Evolutionary conservation across 2,113 vertebrate species (phyloP), one percentile per base, ranked within the genome.

Genomic region (Perognathus longimembris): DNA sequence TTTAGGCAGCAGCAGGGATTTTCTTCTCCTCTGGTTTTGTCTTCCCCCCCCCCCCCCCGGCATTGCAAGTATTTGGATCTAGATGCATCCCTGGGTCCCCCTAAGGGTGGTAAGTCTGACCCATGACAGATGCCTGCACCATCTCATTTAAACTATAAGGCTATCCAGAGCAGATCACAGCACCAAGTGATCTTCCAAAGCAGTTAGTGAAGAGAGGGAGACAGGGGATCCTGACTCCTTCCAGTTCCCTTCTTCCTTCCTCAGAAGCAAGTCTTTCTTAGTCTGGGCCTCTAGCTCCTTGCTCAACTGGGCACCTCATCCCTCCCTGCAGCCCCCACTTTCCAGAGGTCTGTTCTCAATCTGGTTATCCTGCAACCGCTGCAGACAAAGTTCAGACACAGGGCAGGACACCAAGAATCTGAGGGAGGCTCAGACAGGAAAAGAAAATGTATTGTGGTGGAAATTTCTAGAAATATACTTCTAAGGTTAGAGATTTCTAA

Each of bases 391-490:
- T 57, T 82, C 63, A 82, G 59, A 84, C 32, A 74, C 4, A 66
- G 40, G 28, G 36, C 42, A 87, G 84, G 69, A 70, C 45, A 50
- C n/a, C 7, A 81, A 95, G 78, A 77, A 77, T 83, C 50, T 21
- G 45, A 57, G 50, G 14, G 1, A 63, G 24, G 40, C 50, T 15
- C 20, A 84, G 3, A 50, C 0, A 83, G 22, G 76, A 85, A 93
- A 94, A 61, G 20, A 81, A 69, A 81, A 38, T 54, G 11, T 45
- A 85, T 26, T 34, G 4, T 1, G 28, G 17, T 61, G 6, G 40
- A 70, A 77, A 73, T 90, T 70, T 90, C 83, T 90, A 90, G 70
- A 89, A 83, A 79, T 30, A 61, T n/a, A 30, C 61, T 57, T 85
- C 80, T 64, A 38, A 92, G 66, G 22, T 61, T 70, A 26, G 82